These are phyloP conservation scores for Habrosyne pyritoides DNA, from an alignment of 2,888 invertebrate genomes.

Conservation along the genomic window DNA sequence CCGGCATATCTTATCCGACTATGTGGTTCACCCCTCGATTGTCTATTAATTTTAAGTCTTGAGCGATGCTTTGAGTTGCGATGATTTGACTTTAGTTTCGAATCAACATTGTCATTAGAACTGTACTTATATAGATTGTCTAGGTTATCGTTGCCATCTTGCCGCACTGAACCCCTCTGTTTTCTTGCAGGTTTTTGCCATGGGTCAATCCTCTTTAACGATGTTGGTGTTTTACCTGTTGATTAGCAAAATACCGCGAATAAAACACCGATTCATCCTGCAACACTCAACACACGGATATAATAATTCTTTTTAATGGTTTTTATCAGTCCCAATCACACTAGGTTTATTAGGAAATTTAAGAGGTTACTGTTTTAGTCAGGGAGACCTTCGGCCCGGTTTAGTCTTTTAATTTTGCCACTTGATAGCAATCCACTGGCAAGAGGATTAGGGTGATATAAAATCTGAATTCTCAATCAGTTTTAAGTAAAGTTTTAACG, in stretches of 20 bases:
- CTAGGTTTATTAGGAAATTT: no score
- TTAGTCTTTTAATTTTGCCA: no score
- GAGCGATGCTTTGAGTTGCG: slow-evolving; percentile 35
- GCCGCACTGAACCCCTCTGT: slow-evolving; percentile 29
- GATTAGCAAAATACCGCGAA: slow-evolving; percentile 1
- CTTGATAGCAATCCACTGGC: no score
- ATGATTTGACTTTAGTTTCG: slow-evolving; percentile 32
- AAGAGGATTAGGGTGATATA: no score
- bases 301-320: no score
- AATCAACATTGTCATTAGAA: slow-evolving; percentile 29
- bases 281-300: no score
- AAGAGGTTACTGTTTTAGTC: no score
- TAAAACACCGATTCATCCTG: background rate
- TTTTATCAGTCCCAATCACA: no score
- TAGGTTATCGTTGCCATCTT: slow-evolving; percentile 19
- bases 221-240: slow-evolving; percentile 45
- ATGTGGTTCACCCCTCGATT: slow-evolving; percentile 25
- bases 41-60: slow-evolving; percentile 33
- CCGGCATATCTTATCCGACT: slow-evolving; percentile 27
- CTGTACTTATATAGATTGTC: slow-evolving; percentile 30
- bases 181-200: slow-evolving; percentile 47
- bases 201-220: slow-evolving; percentile 32
- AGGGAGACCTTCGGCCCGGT: no score
- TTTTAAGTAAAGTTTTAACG: no score
- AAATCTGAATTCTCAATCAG: no score